Evolutionary conservation across 2,797 vertebrate genomes (phyloP), one percentile per base, ranked within the genome.

Genomic region (Neostethus bicornis): DNA sequence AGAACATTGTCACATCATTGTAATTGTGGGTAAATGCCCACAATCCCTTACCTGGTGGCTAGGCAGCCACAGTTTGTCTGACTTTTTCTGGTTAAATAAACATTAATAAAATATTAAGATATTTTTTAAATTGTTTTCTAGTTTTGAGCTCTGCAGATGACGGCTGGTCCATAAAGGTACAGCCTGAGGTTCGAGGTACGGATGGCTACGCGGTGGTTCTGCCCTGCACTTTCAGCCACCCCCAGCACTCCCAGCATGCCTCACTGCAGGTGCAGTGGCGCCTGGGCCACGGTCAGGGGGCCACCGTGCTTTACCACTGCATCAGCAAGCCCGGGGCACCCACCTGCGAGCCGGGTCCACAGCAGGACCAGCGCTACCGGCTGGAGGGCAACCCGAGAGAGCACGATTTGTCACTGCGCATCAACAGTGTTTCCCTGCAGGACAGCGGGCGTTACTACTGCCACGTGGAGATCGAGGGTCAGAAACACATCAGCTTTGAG

Each of bases 201-300:
- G 90, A 93, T 0, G 94, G 95, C 14, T 94, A 94, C 76, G 91
- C 86, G 0, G 93, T 88, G 1, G 87, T 95, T 61, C 89, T 98
- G 74, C 93, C 95, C 35, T 98, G 96, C 78, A 92, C 91, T 23
- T 98, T 97, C 86, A 94, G 93, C 17, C 95, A 97, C 78, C 95
- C 96, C 0, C 93, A 94, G 75, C 92, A 93, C 72, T 92, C 86
- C 7, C 91, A 93, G 48, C 93, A 95, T 65, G 80, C 93, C 35
- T 90, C 91, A 4, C 90, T 98, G 74, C 91, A 92, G 0, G 94
- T 93, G 76, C 83, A 93, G 39, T 98, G 96, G 96, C 93, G 91
- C 25, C 79, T 93, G 58, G 93, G 89, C 24, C 94, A 94, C 35
- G 90, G 94, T 0, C 90, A 83, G 46, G 75, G 87, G 0, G 91